A percentile compares a stretch with the other conserved stretches of the same genome.
These are phyloP conservation scores for Leptura quadrifasciata DNA, from an alignment of 2,888 invertebrate species.

Conservation along the genomic window DNA sequence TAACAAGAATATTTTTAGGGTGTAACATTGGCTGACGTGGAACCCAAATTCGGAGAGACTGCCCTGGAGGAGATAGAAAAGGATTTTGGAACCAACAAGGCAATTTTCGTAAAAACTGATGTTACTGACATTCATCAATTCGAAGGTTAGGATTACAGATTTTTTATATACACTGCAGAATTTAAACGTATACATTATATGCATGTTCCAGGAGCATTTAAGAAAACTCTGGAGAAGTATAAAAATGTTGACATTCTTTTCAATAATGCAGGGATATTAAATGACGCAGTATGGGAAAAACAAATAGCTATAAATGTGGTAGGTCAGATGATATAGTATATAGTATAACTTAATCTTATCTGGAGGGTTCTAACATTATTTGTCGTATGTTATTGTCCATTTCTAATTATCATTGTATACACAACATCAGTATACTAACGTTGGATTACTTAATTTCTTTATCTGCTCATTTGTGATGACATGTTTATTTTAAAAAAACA, in stretches of 20 bases:
- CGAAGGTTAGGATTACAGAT: conserved; percentile 51
- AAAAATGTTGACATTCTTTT: conserved; percentile 55
- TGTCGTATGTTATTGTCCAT: too few species aligned
- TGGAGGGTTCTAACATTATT: too few species aligned
- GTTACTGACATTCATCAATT: conserved; percentile 55
- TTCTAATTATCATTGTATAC: too few species aligned
- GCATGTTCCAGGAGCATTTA: conserved; percentile 54
- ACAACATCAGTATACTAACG: too few species aligned
- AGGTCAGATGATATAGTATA: conserved; percentile 37
- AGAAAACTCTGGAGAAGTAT: conserved; percentile 54
- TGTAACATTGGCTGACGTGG: conserved; percentile 59
- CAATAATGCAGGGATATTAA: conserved; percentile 57
- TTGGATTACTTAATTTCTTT: too few species aligned
- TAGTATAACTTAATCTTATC: too few species aligned
- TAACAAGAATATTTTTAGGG: conserved; percentile 47
- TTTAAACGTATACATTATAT: too few species aligned
- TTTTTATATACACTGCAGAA: not conserved
- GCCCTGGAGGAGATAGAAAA: conserved; percentile 52
- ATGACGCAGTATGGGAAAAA: conserved; percentile 54
- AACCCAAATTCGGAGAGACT: conserved; percentile 46
- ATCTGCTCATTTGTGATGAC: too few species aligned
- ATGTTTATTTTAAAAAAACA: too few species aligned
- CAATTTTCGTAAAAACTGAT: conserved; percentile 59
- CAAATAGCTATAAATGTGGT: conserved; percentile 58
- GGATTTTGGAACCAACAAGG: conserved; percentile 58